These are phyloP conservation scores for Burhinus bistriatus DNA, from an alignment of 2,113 vertebrate genomes.

Conservation along the genomic window DNA sequence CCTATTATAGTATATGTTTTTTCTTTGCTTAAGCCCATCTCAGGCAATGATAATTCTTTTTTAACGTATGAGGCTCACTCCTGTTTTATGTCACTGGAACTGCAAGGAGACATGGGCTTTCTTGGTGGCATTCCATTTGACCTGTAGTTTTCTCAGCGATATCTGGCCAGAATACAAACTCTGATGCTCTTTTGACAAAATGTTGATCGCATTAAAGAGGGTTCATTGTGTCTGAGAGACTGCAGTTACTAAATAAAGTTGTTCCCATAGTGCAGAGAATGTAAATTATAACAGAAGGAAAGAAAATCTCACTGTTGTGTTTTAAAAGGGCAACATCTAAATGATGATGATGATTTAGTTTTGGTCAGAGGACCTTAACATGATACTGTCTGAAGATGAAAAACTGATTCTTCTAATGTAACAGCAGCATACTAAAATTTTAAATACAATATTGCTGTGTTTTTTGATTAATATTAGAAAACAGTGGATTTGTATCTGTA, in stretches of 20 bases:
- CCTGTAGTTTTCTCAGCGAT: neutral
- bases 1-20: neutral
- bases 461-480: neutral
- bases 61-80: accelerated
- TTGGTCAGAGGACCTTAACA: neutral
- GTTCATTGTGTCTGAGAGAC: neutral
- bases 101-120: neutral
- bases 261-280: neutral
- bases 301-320: neutral
- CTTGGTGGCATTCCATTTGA: neutral
- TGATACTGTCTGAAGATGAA: neutral
- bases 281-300: neutral
- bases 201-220: neutral
- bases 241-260: neutral
- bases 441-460: neutral
- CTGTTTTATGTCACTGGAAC: neutral
- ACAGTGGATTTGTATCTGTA: neutral
- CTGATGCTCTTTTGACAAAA: neutral
- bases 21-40: neutral
- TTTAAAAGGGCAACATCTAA: neutral
- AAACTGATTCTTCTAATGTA: neutral
- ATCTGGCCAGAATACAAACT: neutral
- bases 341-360: neutral
- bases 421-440: neutral
- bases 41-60: neutral